Conservation (phyloP, 2,888 invertebrate genomes). For the Orchesella flavescens region DNA sequence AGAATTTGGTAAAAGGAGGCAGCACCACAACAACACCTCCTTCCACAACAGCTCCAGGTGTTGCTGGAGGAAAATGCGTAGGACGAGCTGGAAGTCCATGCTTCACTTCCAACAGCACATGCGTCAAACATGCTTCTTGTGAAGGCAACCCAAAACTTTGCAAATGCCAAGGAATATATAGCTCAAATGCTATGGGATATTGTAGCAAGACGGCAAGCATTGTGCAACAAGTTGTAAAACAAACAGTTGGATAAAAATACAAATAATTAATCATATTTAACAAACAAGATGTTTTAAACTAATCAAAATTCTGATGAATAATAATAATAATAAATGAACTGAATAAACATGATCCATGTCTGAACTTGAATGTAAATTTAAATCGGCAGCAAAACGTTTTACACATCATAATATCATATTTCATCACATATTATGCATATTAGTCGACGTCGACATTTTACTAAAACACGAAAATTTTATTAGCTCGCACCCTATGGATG, state of each 20-base stretch:
- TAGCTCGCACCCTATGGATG: too few species aligned
- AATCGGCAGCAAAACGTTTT: too few species aligned
- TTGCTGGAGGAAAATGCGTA: conserved; percentile 61
- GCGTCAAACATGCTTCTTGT: conserved; percentile 65
- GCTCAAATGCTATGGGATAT: conserved; percentile 57
- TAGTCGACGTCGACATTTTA: too few species aligned
- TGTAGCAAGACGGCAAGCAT: conserved; percentile 65
- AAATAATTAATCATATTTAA: too few species aligned
- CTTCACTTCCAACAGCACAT: conserved; percentile 61
- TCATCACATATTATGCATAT: too few species aligned
- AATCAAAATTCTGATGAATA: too few species aligned
- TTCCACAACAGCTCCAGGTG: conserved; percentile 15
- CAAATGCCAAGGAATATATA: conserved; percentile 67
- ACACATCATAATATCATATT: too few species aligned
- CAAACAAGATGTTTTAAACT: too few species aligned
- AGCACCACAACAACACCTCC: conserved; percentile 36
- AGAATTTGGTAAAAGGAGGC: conserved; percentile 35
- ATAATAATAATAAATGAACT: too few species aligned
- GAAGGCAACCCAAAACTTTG: conserved; percentile 56
- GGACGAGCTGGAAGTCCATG: conserved; percentile 66
- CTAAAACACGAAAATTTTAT: too few species aligned
- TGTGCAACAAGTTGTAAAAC: conserved; percentile 63
- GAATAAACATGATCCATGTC: too few species aligned
- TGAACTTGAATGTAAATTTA: too few species aligned
- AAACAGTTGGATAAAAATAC: conserved; percentile 55